Percentiles rank a stretch among this genome's conserved stretches.
phyloP scores from a whole-genome alignment of 2,113 vertebrate genomes.

The Noctilio leporinus region DNA sequence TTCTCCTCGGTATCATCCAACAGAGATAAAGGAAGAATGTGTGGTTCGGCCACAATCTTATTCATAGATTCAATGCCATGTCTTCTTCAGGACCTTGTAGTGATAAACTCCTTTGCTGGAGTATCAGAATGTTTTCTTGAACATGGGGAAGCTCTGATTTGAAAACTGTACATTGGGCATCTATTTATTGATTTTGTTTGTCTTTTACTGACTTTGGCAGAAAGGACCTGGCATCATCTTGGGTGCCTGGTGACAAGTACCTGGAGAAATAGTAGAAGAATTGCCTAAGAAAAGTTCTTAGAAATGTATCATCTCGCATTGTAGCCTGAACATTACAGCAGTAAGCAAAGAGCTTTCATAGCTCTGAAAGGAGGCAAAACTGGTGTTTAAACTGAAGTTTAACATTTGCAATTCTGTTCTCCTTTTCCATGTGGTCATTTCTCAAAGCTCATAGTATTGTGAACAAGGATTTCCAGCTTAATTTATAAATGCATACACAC shows the following conservation, averaged over 20 bases:
- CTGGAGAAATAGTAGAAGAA: neutral
- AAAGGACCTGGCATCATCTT: neutral
- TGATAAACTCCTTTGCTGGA: neutral
- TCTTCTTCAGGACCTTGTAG: neutral
- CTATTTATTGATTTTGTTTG: neutral
- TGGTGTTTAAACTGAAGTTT: neutral
- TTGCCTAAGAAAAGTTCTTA: neutral
- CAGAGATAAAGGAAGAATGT: neutral
- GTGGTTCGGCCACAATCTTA: neutral
- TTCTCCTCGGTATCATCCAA: neutral
- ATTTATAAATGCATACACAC: neutral
- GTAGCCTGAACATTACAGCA: neutral
- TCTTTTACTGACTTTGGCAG: neutral
- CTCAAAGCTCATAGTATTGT: neutral
- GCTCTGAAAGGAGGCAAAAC: neutral
- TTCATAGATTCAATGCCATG: neutral
- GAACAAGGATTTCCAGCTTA: neutral
- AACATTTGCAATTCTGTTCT: neutral
- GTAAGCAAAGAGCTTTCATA: neutral
- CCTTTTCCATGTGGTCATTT: neutral
- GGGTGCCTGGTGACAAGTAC: neutral
- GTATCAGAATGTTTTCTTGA: neutral
- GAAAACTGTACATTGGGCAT: neutral
- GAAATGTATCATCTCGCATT: neutral
- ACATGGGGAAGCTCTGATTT: neutral